phyloP scores from a whole-genome alignment of 2,113 vertebrate species.

The Peromyscus polionotus region DNA sequence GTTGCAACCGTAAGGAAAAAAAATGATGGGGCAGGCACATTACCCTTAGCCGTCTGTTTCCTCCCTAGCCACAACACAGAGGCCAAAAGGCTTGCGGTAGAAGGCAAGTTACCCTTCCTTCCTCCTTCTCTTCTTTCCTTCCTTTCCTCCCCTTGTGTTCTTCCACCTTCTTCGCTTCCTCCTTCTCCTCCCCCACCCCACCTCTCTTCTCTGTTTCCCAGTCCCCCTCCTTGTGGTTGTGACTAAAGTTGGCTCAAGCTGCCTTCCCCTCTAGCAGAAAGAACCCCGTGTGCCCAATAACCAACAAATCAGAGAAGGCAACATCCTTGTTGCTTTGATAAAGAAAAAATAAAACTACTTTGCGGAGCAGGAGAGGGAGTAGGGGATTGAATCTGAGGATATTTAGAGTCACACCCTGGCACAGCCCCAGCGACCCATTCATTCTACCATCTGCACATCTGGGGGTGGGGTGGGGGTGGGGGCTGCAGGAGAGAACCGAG shows the following conservation, averaged over 20 bases:
- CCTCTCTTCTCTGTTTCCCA: no score
- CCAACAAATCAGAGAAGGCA: background rate
- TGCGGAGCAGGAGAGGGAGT: background rate
- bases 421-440: background rate
- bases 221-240: background rate
- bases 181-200: no score
- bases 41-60: slow-evolving; percentile 67
- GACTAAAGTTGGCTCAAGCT: slow-evolving; percentile 53
- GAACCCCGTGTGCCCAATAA: slow-evolving; percentile 41
- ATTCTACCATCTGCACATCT: background rate
- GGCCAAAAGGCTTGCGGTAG: slow-evolving; percentile 7
- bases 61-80: slow-evolving; percentile 49
- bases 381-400: background rate
- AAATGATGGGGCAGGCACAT: slow-evolving; percentile 58
- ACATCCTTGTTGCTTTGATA: slow-evolving; percentile 29
- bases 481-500: background rate
- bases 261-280: slow-evolving; percentile 5
- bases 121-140: no score
- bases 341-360: background rate
- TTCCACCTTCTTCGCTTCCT: no score
- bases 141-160: background rate
- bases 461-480: background rate
- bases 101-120: background rate
- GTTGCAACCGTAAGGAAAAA: slow-evolving; percentile 76
- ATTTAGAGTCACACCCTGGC: slow-evolving; percentile 35